Evolutionary conservation across 2,797 vertebrate genomes (phyloP).

Genomic region (Sebastes nivosus): DNA sequence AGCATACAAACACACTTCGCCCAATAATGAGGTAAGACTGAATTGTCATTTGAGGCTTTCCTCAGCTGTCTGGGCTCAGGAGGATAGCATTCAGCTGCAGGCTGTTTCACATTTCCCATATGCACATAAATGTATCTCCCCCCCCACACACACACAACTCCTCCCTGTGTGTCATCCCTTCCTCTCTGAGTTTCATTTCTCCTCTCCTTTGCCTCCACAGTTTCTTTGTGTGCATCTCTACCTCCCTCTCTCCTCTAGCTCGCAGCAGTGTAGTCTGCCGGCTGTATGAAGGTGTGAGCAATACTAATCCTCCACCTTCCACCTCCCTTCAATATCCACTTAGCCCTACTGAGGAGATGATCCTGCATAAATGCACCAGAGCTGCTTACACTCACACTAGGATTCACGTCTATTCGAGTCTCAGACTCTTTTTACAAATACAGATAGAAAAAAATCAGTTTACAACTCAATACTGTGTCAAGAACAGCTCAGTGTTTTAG

Average conservation of each 20-base stretch:
- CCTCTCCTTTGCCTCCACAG: not conserved
- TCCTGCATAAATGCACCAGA: not conserved
- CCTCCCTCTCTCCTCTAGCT: not conserved
- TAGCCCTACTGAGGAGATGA: not conserved
- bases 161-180: not conserved
- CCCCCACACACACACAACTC: not conserved
- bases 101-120: conserved; percentile 4
- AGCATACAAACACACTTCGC: not conserved
- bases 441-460: too few species aligned
- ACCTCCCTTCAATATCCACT: not conserved
- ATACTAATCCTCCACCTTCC: not conserved
- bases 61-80: not conserved
- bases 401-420: too few species aligned
- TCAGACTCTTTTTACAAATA: too few species aligned
- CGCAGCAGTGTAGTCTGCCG: not conserved
- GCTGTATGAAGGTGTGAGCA: not conserved
- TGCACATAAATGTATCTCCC: not conserved
- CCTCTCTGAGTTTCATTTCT: not conserved
- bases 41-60: conserved; percentile 14
- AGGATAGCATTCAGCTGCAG: conserved; percentile 24
- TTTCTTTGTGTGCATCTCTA: not conserved
- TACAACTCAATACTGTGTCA: too few species aligned
- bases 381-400: not conserved
- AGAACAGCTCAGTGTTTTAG: too few species aligned
- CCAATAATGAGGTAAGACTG: conserved; percentile 19